Evolutionary conservation across 1,140 invertebrate species (phyloP), one percentile per base, ranked within the genome.

Genomic region (Drosophila tropicalis): DNA sequence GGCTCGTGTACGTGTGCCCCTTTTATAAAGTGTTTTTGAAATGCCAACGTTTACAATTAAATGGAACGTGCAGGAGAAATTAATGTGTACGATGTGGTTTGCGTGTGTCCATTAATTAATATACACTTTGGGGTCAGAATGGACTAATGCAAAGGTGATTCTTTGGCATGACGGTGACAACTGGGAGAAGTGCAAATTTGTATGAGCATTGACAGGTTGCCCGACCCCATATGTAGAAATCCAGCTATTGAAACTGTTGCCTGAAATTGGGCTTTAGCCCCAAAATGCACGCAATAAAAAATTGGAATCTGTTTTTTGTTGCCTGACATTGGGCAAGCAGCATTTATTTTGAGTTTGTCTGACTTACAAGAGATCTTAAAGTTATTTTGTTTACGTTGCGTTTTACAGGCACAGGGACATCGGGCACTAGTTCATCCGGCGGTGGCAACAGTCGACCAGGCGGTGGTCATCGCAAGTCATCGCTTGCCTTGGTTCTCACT

Each of bases 401-500:
- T 56, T 15, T 58, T 67, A 12, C 70, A 78, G 84, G 84, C 85
- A 91, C 92, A 39, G 91, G 91, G 65, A 92, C 91, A 68, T 92
- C 91, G 54, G 90, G 90, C 76, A 91, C 90, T 57, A 92, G 91
- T 69, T 91, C 91, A 78, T 91, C 89, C 54, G 91, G 91, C 32
- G 90, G 90, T 66, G 90, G 90, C 22, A 77, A 76, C 44, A 82
- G 75, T 71, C 80, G 92, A 67, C 79, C 91, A 65, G 90, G 91
- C 66, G 90, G 91, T 70, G 90, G 91, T 70, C 90, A 92, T 68
- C 81, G 92, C 60, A 92, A 92, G 77, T 92, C 92, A 74, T 93
- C 93, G 17, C 86, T 93, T 62, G 92, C 84, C 32, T 92, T 93
- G 62, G 92, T 93, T 19, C 73, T 93, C 13, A 93, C 93, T 56